Evolutionary conservation across 2,888 invertebrate genomes (phyloP).

Genomic region (Dasysyrphus albostriatus): DNA sequence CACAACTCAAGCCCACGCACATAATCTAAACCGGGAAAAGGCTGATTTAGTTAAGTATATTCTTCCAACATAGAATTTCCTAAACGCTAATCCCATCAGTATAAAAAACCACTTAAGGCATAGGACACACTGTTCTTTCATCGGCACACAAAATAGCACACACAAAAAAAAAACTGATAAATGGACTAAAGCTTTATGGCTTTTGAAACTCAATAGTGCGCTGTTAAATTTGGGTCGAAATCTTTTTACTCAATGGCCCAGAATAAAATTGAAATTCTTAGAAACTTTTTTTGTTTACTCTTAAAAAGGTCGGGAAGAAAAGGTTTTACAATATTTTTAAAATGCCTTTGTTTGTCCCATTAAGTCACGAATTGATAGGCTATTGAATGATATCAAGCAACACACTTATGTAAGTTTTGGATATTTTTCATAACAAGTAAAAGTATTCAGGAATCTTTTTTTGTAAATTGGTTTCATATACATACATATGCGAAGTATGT

Average conservation of each 20-base stretch:
- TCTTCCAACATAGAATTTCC: neutral
- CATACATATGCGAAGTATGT: neutral
- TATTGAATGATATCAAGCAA: conserved; percentile 25
- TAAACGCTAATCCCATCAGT: conserved; percentile 35
- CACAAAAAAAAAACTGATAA: conserved; percentile 25
- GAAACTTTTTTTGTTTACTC: conserved; percentile 26
- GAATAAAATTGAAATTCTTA: conserved; percentile 18
- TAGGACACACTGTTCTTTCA: conserved; percentile 11
- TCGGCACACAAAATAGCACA: neutral
- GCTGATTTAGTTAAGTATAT: conserved; percentile 17
- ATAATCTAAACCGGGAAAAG: conserved; percentile 6
- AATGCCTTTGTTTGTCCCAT: conserved; percentile 28
- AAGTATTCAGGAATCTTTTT: conserved; percentile 5
- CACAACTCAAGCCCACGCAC: conserved; percentile 22
- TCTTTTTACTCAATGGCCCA: conserved; percentile 29
- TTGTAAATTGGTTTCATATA: conserved; percentile 5
- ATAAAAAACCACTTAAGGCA: conserved; percentile 31
- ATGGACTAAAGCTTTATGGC: conserved; percentile 33
- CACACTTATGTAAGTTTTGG: conserved; percentile 19
- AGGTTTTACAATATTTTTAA: conserved; percentile 20
- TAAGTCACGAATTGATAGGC: conserved; percentile 28
- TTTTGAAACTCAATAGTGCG: conserved; percentile 33
- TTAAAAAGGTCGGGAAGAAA: conserved; percentile 7
- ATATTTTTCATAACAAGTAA: conserved; percentile 34
- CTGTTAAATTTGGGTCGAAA: conserved; percentile 32